These are phyloP conservation scores for Puffinus mauretanicus DNA, from an alignment of 2,113 vertebrate genomes.

Conservation along the genomic window DNA sequence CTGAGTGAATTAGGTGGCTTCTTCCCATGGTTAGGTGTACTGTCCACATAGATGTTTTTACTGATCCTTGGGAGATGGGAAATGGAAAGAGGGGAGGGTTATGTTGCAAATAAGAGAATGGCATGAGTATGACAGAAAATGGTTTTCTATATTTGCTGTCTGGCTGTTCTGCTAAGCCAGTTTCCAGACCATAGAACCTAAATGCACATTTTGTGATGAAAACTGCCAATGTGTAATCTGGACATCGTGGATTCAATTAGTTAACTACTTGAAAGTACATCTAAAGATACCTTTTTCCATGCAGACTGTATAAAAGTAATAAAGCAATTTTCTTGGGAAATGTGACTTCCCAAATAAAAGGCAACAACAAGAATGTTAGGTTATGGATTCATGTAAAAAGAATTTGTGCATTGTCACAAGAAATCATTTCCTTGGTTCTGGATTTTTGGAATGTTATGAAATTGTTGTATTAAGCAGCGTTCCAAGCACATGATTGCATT, in stretches of 20 bases:
- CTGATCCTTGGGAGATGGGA: neutral
- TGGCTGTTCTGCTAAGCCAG: neutral
- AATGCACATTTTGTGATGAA: neutral
- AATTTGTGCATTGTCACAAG: neutral
- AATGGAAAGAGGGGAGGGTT: neutral
- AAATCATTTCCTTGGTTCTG: neutral
- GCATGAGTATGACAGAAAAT: neutral
- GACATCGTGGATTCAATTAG: neutral
- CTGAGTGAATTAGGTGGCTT: neutral
- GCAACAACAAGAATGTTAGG: neutral
- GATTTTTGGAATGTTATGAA: neutral
- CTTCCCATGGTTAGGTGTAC: neutral
- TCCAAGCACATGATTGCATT: neutral
- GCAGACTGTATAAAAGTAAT: neutral
- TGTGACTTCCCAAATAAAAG: neutral
- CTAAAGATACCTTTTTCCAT: neutral
- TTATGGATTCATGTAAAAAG: neutral
- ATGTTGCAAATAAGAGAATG: neutral
- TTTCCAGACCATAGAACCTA: neutral
- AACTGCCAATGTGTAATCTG: neutral
- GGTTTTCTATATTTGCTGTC: neutral
- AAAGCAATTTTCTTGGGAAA: neutral
- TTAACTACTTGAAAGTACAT: neutral
- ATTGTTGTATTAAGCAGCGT: neutral
- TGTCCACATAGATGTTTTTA: neutral